Base-by-base conservation (phyloP, 2,113 vertebrate species). In the Benitochromis conjunctus region DNA sequence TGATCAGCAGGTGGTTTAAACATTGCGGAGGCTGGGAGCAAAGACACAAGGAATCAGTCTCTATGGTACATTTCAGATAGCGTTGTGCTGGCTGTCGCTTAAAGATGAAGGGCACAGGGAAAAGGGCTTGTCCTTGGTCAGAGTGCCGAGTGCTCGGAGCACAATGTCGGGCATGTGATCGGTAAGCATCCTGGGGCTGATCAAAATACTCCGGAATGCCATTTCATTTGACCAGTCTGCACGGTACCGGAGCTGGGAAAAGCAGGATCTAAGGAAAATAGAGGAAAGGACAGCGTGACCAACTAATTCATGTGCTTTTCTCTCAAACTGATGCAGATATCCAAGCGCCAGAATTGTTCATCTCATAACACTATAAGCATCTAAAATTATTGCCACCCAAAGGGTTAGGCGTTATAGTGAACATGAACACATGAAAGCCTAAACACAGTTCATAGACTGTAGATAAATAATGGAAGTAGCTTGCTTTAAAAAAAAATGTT, bases 161-260 rank as follows among this genome's bases (percentile, higher is more conserved):
- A 99, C 93, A 19, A 94, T 82, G 5, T 99, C 97, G 0, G 98
- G 99, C 98, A 99, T 97, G 96, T 99, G 99, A 92, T 99, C 98
- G 0, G 95, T 95, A 1, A 99, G 86, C 98, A 99, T 99, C 94
- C 96, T 96, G 4, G 98, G 98, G 86, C 98, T 98, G 94, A 99
- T 99, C 90, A 99, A 94, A 82, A 99, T 96, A 78, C 94, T 98
- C 92, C 96, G 93, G 95, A 99, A 99, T 4, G 95, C 91, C 0
- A 91, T 95, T 84, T 98, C 97, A 0, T 93, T 96, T 6, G 98
- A 96, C 98, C 99, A 99, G 18, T 94, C 94, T 0, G 97, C 97
- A 0, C 77, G 90, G 34, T 98, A 99, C 41, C 95, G 97, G 26
- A 95, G 93, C 79, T 97, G 93, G 3, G 98, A 96, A 46, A 97